Percentiles rank a stretch among this genome's conserved stretches.
Evolutionary conservation across 2,113 vertebrate species (phyloP).

Genomic region (Progne subis): DNA sequence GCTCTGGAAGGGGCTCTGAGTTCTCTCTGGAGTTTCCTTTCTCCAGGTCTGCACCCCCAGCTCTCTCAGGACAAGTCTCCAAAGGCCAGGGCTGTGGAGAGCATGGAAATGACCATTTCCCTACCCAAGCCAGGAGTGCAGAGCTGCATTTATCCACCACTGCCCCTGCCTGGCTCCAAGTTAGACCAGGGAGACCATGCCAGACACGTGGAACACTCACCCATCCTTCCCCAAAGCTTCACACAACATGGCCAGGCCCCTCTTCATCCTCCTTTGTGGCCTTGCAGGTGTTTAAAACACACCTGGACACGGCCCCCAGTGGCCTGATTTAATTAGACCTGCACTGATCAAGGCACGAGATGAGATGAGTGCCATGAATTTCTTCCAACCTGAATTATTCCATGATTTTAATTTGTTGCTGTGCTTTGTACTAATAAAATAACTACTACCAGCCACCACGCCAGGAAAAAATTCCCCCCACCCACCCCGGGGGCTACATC

Average conservation of each 20-base stretch:
- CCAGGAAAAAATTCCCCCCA: neutral
- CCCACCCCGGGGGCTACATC: neutral
- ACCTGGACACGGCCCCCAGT: neutral
- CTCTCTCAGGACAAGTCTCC: neutral
- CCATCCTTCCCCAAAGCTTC: neutral
- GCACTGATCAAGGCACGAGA: neutral
- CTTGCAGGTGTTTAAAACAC: neutral
- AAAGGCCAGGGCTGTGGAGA: neutral
- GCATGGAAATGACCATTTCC: neutral
- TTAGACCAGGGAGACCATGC: neutral
- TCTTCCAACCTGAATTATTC: neutral
- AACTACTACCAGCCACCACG: neutral
- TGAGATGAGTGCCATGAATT: neutral
- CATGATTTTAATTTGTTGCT: neutral
- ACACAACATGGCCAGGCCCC: neutral
- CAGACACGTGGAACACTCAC: neutral
- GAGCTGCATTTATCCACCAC: neutral
- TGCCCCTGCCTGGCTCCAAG: neutral
- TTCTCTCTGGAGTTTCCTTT: rapidly evolving
- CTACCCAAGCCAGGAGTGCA: rapidly evolving
- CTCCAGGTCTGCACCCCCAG: neutral
- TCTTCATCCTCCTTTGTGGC: neutral
- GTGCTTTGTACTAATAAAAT: neutral
- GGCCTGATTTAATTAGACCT: neutral
- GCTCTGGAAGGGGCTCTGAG: rapidly evolving